Evolutionary conservation across 1,140 invertebrate genomes (phyloP).

Genomic region (Bradysia coprophila): DNA sequence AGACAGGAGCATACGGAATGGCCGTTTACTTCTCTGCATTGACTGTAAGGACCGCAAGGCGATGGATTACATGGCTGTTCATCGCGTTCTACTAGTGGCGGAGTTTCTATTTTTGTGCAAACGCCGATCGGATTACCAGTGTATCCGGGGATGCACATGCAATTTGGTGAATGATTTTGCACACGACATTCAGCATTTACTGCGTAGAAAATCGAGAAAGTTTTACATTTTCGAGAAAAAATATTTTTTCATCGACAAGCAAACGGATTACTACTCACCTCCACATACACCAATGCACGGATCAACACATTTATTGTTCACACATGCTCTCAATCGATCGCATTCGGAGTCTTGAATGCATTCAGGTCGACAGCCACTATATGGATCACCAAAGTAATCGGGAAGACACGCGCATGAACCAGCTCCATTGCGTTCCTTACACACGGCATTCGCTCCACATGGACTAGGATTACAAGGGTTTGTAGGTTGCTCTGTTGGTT

Average conservation of each 20-base stretch:
- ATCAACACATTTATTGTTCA: conserved; percentile 45
- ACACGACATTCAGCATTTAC: conserved; percentile 44
- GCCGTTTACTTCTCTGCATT: conserved; percentile 43
- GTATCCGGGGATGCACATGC: conserved; percentile 36
- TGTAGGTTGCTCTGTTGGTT: too few relatives aligned
- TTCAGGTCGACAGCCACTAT: conserved; percentile 44
- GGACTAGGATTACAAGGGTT: conserved; percentile 57
- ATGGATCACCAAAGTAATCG: conserved; percentile 50
- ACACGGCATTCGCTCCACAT: conserved; percentile 45
- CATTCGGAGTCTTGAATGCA: conserved; percentile 50
- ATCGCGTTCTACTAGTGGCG: conserved; percentile 40
- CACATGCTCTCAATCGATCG: conserved; percentile 41
- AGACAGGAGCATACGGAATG: conserved; percentile 46
- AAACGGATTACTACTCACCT: too few relatives aligned
- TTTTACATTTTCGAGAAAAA: too few relatives aligned
- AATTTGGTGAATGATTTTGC: conserved; percentile 47
- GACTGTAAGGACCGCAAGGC: conserved; percentile 48
- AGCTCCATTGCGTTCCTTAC: conserved; percentile 32
- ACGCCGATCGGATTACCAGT: conserved; percentile 25
- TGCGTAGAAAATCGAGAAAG: too few relatives aligned
- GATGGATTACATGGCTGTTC: conserved; percentile 49
- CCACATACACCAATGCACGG: conserved; percentile 51
- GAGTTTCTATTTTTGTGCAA: conserved; percentile 19
- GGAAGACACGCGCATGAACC: conserved; percentile 41
- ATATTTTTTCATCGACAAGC: too few relatives aligned